Base-by-base conservation (phyloP, 1,140 invertebrate genomes). In the Oncopeltus fasciatus region DNA sequence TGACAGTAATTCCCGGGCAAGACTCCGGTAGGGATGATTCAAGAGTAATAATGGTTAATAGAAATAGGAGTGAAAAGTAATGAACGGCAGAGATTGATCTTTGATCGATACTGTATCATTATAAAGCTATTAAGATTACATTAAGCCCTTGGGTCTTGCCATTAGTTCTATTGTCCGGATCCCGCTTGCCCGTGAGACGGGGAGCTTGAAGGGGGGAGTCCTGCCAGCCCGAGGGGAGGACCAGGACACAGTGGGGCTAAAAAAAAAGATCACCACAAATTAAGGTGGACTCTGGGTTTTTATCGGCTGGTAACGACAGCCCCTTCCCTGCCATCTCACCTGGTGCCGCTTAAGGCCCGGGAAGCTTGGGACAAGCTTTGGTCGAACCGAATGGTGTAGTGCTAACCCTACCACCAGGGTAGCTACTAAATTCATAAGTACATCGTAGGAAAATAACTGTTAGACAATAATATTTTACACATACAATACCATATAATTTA, bases 41-140 rank as follows among this genome's bases (percentile, higher is more conserved):
- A 4, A 49, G 47, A 8, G 47, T 49, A 49, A 49, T 49, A 49
- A 49, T 49, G 24, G 47, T 49, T 49, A 49, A 49, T 49, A 49
- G n/a, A 49, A 38, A 38, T 38, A 38, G 31, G 31, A 38, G 31
- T 38, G 31, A 38, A 49, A 49, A 49, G 47, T 49, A 49, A 49
- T 49, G 47, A 49, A 49, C 4, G 4, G n/a, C 11, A 1, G 29
- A 31, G 53, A 57, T 57, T 57, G 53, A 57, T 27, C 53, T 27
- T 21, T 57, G 53, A 57, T 57, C 53, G 53, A 57, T 57, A 14
- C 27, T 9, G 24, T 57, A 57, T 57, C 53, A 57, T 57, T 57
- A 57, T 57, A 57, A 57, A 31, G 53, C 53, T 57, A 57, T 57
- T 57, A 57, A 57, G 26, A 31, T 57, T 27, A 57, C 27, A 57